Conservation (phyloP, 2,888 invertebrate species). For the Nebria brevicollis region DNA sequence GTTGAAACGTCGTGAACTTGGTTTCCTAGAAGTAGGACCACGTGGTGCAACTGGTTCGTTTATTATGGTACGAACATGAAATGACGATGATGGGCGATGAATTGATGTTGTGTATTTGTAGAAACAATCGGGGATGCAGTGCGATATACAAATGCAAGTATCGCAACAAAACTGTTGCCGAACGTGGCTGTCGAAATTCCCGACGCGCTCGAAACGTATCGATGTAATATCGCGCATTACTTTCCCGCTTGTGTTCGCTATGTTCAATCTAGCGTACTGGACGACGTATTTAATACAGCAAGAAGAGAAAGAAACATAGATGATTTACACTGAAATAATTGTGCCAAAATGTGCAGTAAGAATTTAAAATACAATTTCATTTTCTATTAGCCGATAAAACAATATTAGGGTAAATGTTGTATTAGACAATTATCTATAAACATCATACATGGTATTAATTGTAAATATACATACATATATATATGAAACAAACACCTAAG, state of each 20-base stretch:
- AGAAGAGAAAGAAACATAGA: slow-evolving; percentile 67
- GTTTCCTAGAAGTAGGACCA: slow-evolving; percentile 17
- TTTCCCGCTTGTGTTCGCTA: slow-evolving; percentile 87
- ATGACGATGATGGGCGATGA: neutral
- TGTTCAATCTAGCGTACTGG: slow-evolving; percentile 91
- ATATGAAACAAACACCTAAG: neutral
- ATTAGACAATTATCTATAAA: neutral
- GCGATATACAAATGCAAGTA: slow-evolving; percentile 84
- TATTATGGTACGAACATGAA: slow-evolving; percentile 74
- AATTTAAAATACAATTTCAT: neutral
- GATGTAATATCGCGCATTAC: slow-evolving; percentile 92
- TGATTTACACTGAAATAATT: neutral
- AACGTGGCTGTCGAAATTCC: slow-evolving; percentile 89
- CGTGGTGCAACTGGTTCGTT: slow-evolving; percentile 71
- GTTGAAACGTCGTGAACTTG: slow-evolving; percentile 51
- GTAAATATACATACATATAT: neutral
- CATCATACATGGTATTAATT: neutral
- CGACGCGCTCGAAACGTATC: slow-evolving; percentile 87
- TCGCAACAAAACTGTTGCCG: slow-evolving; percentile 84
- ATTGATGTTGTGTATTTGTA: slow-evolving; percentile 58
- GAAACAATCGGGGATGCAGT: slow-evolving; percentile 67
- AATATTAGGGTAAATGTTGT: neutral
- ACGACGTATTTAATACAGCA: slow-evolving; percentile 79
- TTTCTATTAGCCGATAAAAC: neutral
- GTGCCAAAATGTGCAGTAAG: neutral